These are phyloP conservation scores for Hassar affinis DNA, from an alignment of 2,113 vertebrate species.

Conservation along the genomic window DNA sequence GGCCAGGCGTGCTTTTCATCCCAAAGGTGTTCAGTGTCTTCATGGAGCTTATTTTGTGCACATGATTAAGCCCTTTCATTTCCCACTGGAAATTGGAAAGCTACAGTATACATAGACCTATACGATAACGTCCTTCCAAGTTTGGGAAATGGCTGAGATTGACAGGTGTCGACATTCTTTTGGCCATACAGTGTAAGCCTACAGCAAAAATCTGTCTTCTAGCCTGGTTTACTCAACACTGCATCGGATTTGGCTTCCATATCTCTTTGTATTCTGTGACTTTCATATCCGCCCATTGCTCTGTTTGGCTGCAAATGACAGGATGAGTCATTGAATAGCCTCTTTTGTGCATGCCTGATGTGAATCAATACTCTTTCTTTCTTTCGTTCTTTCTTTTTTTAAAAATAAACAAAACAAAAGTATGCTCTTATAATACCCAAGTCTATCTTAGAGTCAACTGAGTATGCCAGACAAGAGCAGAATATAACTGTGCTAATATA, in stretches of 20 bases:
- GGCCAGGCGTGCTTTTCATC: not conserved
- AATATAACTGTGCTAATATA: not conserved
- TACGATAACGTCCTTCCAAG: not conserved
- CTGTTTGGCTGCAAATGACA: not conserved
- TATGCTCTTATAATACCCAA: not conserved
- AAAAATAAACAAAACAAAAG: not conserved
- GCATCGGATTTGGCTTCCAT: not conserved
- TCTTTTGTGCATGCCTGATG: not conserved
- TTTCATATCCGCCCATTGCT: not conserved
- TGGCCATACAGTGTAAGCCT: not conserved
- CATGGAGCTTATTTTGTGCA: not conserved
- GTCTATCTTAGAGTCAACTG: not conserved
- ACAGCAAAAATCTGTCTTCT: not conserved
- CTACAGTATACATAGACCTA: not conserved
- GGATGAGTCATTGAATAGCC: not conserved
- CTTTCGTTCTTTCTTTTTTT: too few relatives aligned
- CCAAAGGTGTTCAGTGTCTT: not conserved
- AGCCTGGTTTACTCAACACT: not conserved
- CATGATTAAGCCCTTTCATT: not conserved
- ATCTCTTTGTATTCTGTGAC: not conserved
- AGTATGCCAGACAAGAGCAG: not conserved
- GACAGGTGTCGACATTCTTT: not conserved
- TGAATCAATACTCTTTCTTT: not conserved
- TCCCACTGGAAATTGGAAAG: not conserved
- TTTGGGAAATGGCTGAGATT: not conserved